Conservation (phyloP, 2,888 invertebrate genomes). For the Macaria liturata region DNA sequence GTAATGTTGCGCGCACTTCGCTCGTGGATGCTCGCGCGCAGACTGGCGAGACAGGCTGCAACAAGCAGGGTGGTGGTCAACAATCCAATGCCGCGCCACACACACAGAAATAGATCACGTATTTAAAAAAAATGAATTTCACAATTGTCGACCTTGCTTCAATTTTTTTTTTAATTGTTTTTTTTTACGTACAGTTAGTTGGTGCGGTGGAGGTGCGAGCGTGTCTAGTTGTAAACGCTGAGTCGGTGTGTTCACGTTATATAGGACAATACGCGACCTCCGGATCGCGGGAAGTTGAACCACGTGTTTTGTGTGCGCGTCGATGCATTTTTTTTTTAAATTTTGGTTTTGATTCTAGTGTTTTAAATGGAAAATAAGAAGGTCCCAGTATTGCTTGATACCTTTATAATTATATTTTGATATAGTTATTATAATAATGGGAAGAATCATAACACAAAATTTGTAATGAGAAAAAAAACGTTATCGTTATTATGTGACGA, state of each 20-base stretch:
- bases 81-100: conserved; percentile 54
- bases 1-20: conserved; percentile 54
- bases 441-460: no score
- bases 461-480: no score
- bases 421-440: no score
- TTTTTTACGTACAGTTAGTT: conserved; percentile 63
- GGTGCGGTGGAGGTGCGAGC: conserved; percentile 65
- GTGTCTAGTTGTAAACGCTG: conserved; percentile 69
- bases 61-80: conserved; percentile 69
- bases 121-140: conserved; percentile 45
- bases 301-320: conserved; percentile 38
- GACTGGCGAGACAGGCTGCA: conserved; percentile 62
- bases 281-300: conserved; percentile 62
- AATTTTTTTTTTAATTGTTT: conserved; percentile 46
- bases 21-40: conserved; percentile 59
- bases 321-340: conserved; percentile 22
- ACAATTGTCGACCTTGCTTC: conserved; percentile 32
- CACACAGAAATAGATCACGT: conserved; percentile 51
- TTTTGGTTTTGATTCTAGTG: not conserved
- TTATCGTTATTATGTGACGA: no score
- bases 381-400: no score
- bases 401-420: no score
- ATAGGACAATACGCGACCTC: conserved; percentile 78
- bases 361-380: no score
- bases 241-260: conserved; percentile 68